Conservation (phyloP, 92 coral and sea anemone genomes). For the Paramuricea clavata region DNA sequence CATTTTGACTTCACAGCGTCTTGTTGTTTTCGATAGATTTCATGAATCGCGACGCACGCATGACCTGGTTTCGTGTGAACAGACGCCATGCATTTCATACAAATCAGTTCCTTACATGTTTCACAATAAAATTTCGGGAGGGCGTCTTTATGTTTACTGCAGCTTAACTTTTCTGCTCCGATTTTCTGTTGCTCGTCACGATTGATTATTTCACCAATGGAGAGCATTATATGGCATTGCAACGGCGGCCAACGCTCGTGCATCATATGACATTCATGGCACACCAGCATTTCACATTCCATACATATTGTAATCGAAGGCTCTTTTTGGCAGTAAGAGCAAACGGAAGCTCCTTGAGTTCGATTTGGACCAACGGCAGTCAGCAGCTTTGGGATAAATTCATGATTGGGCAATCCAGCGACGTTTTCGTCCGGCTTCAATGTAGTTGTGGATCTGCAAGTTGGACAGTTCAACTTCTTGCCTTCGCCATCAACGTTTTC, state of each 20-base stretch:
- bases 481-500: not conserved
- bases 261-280: not conserved
- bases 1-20: not conserved
- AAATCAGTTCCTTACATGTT: constrained; percentile 1
- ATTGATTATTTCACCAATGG: not conserved
- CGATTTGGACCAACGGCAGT: not conserved
- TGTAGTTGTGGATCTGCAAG: not conserved
- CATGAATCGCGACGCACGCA: not conserved
- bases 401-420: not conserved
- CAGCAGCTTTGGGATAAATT: not conserved
- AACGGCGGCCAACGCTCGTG: not conserved
- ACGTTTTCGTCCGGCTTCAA: not conserved
- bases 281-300: not conserved
- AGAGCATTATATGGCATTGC: not conserved
- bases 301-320: not conserved
- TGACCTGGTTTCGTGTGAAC: not conserved
- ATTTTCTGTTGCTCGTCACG: not conserved
- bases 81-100: not conserved
- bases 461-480: not conserved
- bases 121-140: not conserved
- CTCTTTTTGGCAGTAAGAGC: not conserved
- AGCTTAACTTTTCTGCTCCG: not conserved
- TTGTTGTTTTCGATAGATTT: not conserved
- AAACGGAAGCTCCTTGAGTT: not conserved
- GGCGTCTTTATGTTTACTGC: not conserved